phyloP scores from a whole-genome alignment of 2,888 invertebrate species.

The Aphrophora alni region DNA sequence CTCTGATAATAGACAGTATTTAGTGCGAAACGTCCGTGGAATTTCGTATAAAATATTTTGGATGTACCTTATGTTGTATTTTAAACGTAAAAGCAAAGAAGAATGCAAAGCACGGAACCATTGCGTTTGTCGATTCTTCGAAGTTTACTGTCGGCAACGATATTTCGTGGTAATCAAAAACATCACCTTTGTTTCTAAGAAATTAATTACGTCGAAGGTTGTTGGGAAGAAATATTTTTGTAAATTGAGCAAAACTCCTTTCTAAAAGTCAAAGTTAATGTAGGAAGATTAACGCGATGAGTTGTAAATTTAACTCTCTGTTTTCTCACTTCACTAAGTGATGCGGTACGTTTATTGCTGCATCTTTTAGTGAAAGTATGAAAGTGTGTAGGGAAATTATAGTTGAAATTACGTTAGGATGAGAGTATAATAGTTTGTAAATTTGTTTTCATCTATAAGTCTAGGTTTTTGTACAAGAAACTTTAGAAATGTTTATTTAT shows the following conservation, averaged over 20 bases:
- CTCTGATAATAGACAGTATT: too few relatives aligned
- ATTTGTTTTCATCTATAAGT: too few relatives aligned
- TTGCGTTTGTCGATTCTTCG: neutral
- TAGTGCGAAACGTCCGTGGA: neutral
- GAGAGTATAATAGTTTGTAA: too few relatives aligned
- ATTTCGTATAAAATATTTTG: neutral
- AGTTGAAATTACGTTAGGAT: too few relatives aligned
- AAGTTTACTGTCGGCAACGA: neutral
- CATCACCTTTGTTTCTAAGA: neutral
- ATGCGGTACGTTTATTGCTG: neutral
- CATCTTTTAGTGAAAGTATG: too few relatives aligned
- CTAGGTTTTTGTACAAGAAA: too few relatives aligned
- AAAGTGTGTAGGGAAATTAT: too few relatives aligned
- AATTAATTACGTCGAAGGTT: too few relatives aligned
- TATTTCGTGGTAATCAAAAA: neutral
- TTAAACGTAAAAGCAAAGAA: neutral
- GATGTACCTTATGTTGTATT: too few relatives aligned
- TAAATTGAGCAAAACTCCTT: neutral
- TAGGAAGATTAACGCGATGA: neutral
- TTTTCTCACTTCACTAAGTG: neutral
- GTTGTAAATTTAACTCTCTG: neutral
- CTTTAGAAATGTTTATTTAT: too few relatives aligned
- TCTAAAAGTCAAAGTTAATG: neutral
- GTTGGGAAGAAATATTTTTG: neutral
- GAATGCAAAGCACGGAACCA: neutral